Evolutionary conservation across 2,888 invertebrate genomes (phyloP).

Genomic region (Noctua janthina): DNA sequence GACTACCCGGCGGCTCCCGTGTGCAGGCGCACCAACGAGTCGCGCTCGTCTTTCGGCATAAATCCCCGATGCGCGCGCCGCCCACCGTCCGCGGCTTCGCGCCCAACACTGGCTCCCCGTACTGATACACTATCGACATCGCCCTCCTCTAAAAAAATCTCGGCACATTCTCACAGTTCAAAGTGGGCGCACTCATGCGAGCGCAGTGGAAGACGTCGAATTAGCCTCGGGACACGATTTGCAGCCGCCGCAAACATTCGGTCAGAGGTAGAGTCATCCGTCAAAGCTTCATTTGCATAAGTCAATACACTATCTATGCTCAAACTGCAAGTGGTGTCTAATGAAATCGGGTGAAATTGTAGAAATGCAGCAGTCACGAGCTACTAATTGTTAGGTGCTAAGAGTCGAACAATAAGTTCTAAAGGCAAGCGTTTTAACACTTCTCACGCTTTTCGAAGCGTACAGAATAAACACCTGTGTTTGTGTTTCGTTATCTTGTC

Average conservation of each 20-base stretch:
- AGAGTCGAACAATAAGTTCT: slow-evolving; percentile 73
- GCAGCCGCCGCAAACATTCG: slow-evolving; percentile 70
- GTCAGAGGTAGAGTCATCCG: slow-evolving; percentile 57
- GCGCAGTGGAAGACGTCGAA: slow-evolving; percentile 66
- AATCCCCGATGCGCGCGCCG: slow-evolving; percentile 68
- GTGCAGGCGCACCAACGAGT: slow-evolving; percentile 54
- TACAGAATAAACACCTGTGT: slow-evolving; percentile 78
- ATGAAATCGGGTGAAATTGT: slow-evolving; percentile 53
- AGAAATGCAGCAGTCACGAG: slow-evolving; percentile 70
- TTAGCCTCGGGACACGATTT: slow-evolving; percentile 75
- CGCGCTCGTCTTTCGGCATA: slow-evolving; percentile 55
- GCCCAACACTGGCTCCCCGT: slow-evolving; percentile 76
- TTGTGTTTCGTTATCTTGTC: slow-evolving; percentile 77
- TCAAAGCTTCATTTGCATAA: slow-evolving; percentile 48
- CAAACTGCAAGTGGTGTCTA: slow-evolving; percentile 21
- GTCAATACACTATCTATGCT: slow-evolving; percentile 35
- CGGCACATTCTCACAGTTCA: slow-evolving; percentile 74
- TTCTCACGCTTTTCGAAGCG: slow-evolving; percentile 76
- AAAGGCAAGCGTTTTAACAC: slow-evolving; percentile 75
- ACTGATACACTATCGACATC: slow-evolving; percentile 76
- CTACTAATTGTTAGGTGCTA: slow-evolving; percentile 76
- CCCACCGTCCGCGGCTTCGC: slow-evolving; percentile 77
- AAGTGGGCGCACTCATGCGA: slow-evolving; percentile 64
- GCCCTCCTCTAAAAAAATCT: slow-evolving; percentile 76
- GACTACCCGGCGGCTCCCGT: slow-evolving; percentile 70